Evolutionary conservation across 1,140 invertebrate genomes (phyloP), one percentile per base, ranked within the genome.

Genomic region (Penaeus indicus): DNA sequence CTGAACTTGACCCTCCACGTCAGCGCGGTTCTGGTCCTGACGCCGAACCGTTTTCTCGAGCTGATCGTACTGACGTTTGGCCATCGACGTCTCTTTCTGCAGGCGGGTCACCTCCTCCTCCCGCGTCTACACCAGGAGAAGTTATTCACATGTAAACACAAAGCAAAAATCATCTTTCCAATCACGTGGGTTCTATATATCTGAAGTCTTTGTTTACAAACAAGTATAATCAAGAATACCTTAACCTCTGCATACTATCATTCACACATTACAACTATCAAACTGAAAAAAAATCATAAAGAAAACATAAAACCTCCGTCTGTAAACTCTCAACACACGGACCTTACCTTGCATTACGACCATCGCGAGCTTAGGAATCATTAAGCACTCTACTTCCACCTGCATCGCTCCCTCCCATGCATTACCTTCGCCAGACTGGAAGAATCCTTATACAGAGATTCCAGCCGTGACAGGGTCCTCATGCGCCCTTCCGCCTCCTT

Each of bases 1-100:
- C 64, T 90, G 81, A 3, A 90, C n/a, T 38, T 90, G 89, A 61
- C 1, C 47, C 27, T 90, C 89, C 0, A 86, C 47, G 22, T 90
- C 89, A 1, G 79, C 67, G 2, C 79, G 38, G 13, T 63, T 63
- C 63, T 90, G 78, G 16, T 86, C 84, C 60, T 90, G 89, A 10
- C 89, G 84, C n/a, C 64, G n/a, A 19, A 90, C 80, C 0, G 84
- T 75, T 18, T 90, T 90, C 54, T 90, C 84, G 63, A 90, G 42
- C 61, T 90, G 89, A 18, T 90, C 89, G 27, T 85, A 86, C 61
- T 90, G 89, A 0, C 89, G 25, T 21, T 69, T 38, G 3, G 79
- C 89, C 18, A 75, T 60, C 64, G 78, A 62, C 27, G 84, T 60
- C 32, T 90, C 89, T 67, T 86, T 85, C 80, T 90, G 89, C 16